Evolutionary conservation across 2,888 invertebrate species (phyloP).

Genomic region (Tuta absoluta): DNA sequence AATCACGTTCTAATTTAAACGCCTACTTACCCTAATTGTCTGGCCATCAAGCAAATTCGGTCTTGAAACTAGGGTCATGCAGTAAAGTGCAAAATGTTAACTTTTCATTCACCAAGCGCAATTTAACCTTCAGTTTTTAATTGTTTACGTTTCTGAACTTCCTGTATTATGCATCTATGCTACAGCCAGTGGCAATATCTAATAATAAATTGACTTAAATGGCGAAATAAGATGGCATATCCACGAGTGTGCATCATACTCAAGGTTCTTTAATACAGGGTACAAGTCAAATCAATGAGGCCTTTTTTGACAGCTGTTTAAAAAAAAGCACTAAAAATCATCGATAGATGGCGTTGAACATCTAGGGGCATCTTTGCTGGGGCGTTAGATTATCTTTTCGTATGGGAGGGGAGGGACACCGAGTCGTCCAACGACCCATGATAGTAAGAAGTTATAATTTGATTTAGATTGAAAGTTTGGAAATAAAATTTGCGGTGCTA

Average conservation of each 20-base stretch:
- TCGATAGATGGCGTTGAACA: too few relatives aligned
- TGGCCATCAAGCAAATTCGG: background rate
- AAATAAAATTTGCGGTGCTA: too few relatives aligned
- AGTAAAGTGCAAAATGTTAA: background rate
- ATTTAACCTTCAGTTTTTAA: background rate
- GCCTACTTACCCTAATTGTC: background rate
- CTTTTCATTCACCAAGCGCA: background rate
- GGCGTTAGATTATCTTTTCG: too few relatives aligned
- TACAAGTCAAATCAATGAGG: too few relatives aligned
- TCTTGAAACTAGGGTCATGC: conserved; percentile 6
- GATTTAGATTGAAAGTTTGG: too few relatives aligned
- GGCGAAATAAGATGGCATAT: background rate
- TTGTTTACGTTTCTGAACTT: background rate
- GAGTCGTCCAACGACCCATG: too few relatives aligned
- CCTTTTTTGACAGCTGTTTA: too few relatives aligned
- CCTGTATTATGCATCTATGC: background rate
- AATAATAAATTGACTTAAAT: background rate
- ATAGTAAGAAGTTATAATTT: too few relatives aligned
- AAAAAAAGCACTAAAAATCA: too few relatives aligned
- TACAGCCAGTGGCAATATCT: too few relatives aligned
- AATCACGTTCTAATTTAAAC: background rate
- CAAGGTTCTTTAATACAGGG: background rate
- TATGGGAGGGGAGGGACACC: too few relatives aligned
- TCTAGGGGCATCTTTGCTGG: too few relatives aligned
- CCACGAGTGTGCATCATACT: background rate